These are phyloP conservation scores for Theodoxus fluviatilis DNA, from an alignment of 2,888 invertebrate genomes.

Conservation along the genomic window DNA sequence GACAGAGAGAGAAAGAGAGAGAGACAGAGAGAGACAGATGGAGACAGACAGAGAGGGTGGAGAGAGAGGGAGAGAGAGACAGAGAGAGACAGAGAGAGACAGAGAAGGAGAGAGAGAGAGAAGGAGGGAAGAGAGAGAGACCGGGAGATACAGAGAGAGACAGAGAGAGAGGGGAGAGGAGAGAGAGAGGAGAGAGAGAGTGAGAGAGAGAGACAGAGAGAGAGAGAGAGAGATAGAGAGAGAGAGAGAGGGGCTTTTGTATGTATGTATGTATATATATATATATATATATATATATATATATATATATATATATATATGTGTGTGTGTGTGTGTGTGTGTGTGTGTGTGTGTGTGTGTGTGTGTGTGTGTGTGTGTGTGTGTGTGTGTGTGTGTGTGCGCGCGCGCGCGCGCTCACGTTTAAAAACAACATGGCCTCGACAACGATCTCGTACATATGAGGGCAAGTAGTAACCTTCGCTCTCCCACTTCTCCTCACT, in stretches of 20 bases:
- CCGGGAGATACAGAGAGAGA: background rate
- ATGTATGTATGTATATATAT: too few relatives aligned
- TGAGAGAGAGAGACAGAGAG: constrained; percentile 11
- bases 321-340: constrained; percentile 2
- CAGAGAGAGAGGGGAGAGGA: background rate
- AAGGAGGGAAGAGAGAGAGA: background rate
- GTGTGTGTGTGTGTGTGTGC: too few relatives aligned
- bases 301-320: background rate
- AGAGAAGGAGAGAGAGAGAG: background rate
- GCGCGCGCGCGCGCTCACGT: too few relatives aligned
- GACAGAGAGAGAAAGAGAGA: background rate
- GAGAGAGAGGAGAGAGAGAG: background rate
- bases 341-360: constrained; percentile 4
- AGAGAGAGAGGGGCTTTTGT: constrained; percentile 26
- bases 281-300: background rate
- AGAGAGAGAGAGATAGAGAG: constrained; percentile 23
- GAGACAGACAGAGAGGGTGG: background rate
- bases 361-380: background rate
- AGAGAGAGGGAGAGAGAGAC: background rate
- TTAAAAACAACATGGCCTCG: too few relatives aligned
- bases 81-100: background rate
- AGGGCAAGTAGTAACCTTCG: too few relatives aligned
- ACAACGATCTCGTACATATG: too few relatives aligned
- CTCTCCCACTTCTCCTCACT: too few relatives aligned
- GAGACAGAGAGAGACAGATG: background rate